A percentile compares a stretch with the other conserved stretches of the same genome.
These are phyloP conservation scores for Trididemnum nubilum DNA, from an alignment of 23 tunicate genomes.

Conservation along the genomic window DNA sequence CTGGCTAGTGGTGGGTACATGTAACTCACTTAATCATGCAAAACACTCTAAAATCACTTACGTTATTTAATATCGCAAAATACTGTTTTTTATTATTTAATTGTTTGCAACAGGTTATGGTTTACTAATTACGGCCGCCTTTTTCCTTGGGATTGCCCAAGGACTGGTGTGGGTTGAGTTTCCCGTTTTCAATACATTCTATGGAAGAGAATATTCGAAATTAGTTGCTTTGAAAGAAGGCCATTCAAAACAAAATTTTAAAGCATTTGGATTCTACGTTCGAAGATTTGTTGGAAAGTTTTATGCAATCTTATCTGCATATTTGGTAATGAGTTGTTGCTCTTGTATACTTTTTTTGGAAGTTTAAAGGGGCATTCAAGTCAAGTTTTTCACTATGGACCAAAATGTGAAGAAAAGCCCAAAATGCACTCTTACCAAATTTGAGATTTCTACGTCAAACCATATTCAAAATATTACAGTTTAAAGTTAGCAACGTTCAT, in stretches of 20 bases:
- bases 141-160: constrained; percentile 24
- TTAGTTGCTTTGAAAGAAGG: not conserved
- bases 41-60: not conserved
- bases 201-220: not conserved
- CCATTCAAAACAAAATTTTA: not conserved
- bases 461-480: no score
- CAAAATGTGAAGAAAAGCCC: no score
- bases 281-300: constrained; percentile 24
- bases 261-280: not conserved
- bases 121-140: not conserved
- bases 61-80: not conserved
- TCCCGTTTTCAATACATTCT: constrained; percentile 1
- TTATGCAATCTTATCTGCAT: constrained; percentile 5
- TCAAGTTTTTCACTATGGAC: no score
- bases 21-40: no score
- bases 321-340: no score
- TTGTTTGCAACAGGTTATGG: not conserved
- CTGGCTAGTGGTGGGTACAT: no score
- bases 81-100: not conserved
- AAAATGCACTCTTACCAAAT: no score
- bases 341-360: no score
- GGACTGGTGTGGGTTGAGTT: constrained; percentile 4
- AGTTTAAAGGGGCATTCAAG: no score
- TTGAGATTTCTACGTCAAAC: no score
- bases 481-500: no score